Evolutionary conservation across 2,888 invertebrate species (phyloP), one percentile per base, ranked within the genome.

Genomic region (Dicycla oo): DNA sequence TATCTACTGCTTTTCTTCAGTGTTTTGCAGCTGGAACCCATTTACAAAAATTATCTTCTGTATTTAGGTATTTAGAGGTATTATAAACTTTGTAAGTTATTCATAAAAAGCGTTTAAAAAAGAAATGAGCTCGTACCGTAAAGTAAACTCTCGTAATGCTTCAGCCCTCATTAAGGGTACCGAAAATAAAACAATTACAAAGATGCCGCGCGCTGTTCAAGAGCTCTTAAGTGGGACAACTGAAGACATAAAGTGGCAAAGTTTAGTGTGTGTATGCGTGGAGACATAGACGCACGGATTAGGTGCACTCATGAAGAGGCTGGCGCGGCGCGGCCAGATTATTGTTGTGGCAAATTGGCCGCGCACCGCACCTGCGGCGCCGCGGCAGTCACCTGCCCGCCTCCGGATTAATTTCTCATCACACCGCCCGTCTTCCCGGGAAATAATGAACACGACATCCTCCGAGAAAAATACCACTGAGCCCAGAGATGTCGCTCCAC

Each of bases 401-500:
- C 88, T 89, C 87, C 87, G 94, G 95, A 95, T 95, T 95, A 95
- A 95, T 95, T 94, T 94, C 95, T 95, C 94, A 95, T 95, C 95
- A 95, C 92, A 91, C 88, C 89, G 88, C 88, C 88, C 89, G 91
- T 92, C 89, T 92, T 89, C 90, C 87, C 86, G 85, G 88, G 89
- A 92, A 91, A 93, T 94, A 96, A 96, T 95, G 95, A 93, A 92
- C 90, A 92, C 87, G 90, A 91, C 90, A 91, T 92, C 91, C 92
- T 91, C 88, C 85, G 85, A 93, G 94, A 94, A 96, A 95, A 95
- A 95, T 93, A 89, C 92, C 88, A 91, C 90, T 91, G 91, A 92
- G 91, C 91, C 90, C 88, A 86, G 88, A 90, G 89, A 91, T 91
- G 90, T 90, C 91, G 86, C 88, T 91, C 84, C 81, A 81, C 86